Base-by-base conservation (phyloP, 2,888 invertebrate species). In the Lissocephala sabroskyi region DNA sequence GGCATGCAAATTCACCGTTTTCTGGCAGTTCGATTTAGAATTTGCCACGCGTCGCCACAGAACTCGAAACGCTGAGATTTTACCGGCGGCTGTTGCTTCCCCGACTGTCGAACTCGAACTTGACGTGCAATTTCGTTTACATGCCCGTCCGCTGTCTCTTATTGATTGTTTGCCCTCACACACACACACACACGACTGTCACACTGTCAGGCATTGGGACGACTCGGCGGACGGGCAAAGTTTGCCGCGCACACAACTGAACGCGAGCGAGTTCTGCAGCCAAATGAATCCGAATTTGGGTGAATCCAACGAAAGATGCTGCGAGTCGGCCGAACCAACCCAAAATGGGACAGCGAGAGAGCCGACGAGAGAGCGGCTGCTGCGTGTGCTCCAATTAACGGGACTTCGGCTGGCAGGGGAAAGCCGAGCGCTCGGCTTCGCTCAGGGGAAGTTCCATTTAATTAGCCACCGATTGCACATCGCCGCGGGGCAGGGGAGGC, bases 391-490 rank as follows among this genome's bases (percentile, higher is more conserved):
- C n/a, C n/a, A n/a, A n/a, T n/a, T n/a, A n/a, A n/a, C n/a, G n/a
- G n/a, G n/a, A n/a, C n/a, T n/a, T n/a, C n/a, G n/a, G n/a, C n/a
- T n/a, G n/a, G n/a, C 18, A 56, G 71, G 71, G 71, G 75, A 56
- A 43, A 51, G 28, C 19, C 16, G 13, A 16, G 10, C 11, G 30
- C 6, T 33, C 19, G 19, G n/a, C 23, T 11, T 6, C 16, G 40
- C 23, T 4, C 7, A 3, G 23, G 14, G n/a, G 13, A 2, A 36
- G 17, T 17, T 40, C 39, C 56, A 48, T 74, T 80, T 80, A 80
- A 80, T 81, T 81, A 80, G 79, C 80, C 80, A 81, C 81, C 79
- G 79, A 68, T 80, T 80, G 80, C 79, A 77, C 62, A 59, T 65
- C 47, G 13, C 10, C n/a, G 29, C 5, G 16, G 16, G 30, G 16